Percentiles rank a stretch among this genome's conserved stretches.
phyloP scores from a whole-genome alignment of 2,113 vertebrate genomes.

The Nothocercus nigrocapillus region DNA sequence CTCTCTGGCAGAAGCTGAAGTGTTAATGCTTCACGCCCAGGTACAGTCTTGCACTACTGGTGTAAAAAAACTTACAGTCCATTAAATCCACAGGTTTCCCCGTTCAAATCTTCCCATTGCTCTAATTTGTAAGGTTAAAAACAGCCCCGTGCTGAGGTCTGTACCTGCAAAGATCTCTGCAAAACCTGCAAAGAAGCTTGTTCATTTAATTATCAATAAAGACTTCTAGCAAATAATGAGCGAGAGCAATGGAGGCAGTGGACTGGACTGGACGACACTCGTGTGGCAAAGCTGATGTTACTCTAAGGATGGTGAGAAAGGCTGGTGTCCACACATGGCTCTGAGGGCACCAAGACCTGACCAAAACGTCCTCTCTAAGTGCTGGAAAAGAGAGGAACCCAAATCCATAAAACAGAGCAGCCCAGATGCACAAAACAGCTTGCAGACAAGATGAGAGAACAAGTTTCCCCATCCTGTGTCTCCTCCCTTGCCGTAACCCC shows the following conservation, averaged over 20 bases:
- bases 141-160: not conserved
- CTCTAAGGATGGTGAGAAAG: not conserved
- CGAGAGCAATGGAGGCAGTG: not conserved
- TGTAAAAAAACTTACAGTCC: not conserved
- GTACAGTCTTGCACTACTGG: not conserved
- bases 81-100: not conserved
- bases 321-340: not conserved
- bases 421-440: not conserved
- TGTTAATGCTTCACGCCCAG: not conserved
- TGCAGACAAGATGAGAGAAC: not conserved
- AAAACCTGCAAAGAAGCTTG: accelerated
- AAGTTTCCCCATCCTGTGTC: not conserved
- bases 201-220: not conserved
- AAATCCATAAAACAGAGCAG: not conserved
- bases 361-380: not conserved
- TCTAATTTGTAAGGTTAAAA: not conserved
- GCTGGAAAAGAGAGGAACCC: not conserved
- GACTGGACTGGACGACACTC: not conserved
- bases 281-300: not conserved
- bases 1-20: not conserved
- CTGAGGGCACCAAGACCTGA: not conserved
- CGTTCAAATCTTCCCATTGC: accelerated
- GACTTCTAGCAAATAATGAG: not conserved
- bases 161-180: accelerated
- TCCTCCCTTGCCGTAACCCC: not conserved